Base-by-base conservation (phyloP, 2,113 vertebrate genomes). In the Clarias magur region DNA sequence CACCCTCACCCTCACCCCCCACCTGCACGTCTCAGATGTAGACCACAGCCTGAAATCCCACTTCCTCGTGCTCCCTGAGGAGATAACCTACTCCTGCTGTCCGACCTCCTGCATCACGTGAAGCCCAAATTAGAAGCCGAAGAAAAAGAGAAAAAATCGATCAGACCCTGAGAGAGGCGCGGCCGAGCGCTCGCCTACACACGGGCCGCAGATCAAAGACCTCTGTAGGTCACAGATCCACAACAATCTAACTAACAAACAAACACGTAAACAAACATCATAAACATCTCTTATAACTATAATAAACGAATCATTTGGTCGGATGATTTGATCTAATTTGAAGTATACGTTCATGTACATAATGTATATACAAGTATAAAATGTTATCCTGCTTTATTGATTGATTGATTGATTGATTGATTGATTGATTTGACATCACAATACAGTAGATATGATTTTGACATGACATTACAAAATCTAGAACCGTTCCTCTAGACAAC, bases 41-140 rank as follows among this genome's bases (percentile, higher is more conserved):
- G 84, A 86, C 80, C 81, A 90, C 79, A 84, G 80, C 86, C 89
- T 90, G 84, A 17, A 86, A 79, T 84, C 86, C 84, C 86, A 88
- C 7, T 88, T 89, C 63, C 65, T 57, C 59, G 27, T 1, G 42
- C 56, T 81, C 90, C 76, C 88, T 30, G 2, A 85, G 87, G 84
- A 78, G 53, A 82, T 67, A 80, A 85, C 84, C 83, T 86, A 82
- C 78, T 85, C 84, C 75, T 67, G 80, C 10, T 60, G 82, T 88
- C 82, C 88, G 65, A 54, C 72, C 83, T 83, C 84, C 80, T 86
- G 57, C 80, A 19, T 42, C 67, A 48, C 16, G 21, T 65, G n/a
- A 68, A 86, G 34, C 67, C 81, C 80, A 88, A 42, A 60, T 84
- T 80, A 89, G 73, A 89, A 30, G n/a, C 80, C 72, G n/a, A 84